These are phyloP conservation scores for Ageneiosus marmoratus DNA, from an alignment of 2,113 vertebrate genomes.

Conservation along the genomic window DNA sequence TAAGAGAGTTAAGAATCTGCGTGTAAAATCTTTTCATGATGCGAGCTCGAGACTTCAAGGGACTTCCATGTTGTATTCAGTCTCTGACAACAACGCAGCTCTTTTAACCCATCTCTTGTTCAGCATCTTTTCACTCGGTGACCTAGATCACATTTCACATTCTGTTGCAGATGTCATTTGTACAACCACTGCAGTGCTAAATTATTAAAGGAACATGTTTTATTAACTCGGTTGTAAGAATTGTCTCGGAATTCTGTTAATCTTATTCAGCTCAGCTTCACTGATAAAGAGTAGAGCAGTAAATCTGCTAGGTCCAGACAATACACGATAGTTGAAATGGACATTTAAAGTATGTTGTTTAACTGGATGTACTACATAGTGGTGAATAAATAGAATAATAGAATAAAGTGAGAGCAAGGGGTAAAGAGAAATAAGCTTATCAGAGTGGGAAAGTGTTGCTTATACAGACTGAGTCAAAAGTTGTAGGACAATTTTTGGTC, in stretches of 20 bases:
- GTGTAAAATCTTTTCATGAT: not conserved
- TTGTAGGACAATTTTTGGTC: too few species aligned
- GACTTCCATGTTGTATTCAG: constrained; percentile 17
- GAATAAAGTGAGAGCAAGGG: too few species aligned
- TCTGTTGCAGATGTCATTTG: not conserved
- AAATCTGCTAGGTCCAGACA: not conserved
- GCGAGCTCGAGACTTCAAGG: constrained; percentile 6
- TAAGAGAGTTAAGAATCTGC: constrained; percentile 17
- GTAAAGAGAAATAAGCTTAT: too few species aligned
- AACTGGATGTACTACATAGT: too few species aligned
- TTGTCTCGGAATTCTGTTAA: not conserved
- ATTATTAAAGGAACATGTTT: not conserved
- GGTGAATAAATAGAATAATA: too few species aligned
- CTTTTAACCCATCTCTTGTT: constrained; percentile 25
- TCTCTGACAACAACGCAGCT: constrained; percentile 4
- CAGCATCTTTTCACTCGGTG: constrained; percentile 30
- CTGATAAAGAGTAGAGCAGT: not conserved
- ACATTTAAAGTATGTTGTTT: not conserved
- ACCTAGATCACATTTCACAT: constrained; percentile 31
- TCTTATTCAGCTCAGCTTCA: not conserved
- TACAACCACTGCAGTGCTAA: not conserved
- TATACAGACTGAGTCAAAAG: too few species aligned
- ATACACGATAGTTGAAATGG: not conserved
- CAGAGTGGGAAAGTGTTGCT: too few species aligned
- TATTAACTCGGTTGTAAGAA: not conserved